These are phyloP conservation scores for Scolopax mira DNA, from an alignment of 2,113 vertebrate genomes.

Conservation along the genomic window DNA sequence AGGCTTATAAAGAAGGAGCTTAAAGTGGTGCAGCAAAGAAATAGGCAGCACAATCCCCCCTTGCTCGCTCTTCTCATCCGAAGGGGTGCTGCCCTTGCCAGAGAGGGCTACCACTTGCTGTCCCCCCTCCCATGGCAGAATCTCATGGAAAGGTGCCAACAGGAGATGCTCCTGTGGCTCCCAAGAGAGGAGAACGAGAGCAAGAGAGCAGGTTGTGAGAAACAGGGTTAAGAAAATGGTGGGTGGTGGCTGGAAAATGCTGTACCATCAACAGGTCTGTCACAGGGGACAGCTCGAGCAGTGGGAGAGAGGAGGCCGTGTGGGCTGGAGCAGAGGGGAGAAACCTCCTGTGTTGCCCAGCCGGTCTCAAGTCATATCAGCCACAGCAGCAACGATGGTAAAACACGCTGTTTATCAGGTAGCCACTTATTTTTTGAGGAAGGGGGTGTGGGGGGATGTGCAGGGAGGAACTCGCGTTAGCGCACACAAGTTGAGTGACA, in stretches of 20 bases:
- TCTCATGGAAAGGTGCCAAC: background rate
- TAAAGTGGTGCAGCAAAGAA: background rate
- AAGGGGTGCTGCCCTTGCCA: background rate
- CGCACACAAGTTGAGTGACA: background rate
- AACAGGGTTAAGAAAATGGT: background rate
- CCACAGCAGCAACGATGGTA: background rate
- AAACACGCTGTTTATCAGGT: background rate
- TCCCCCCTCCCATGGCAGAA: background rate
- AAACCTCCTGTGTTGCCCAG: background rate
- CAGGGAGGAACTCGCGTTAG: background rate
- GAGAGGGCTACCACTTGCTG: background rate
- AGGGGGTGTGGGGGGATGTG: background rate
- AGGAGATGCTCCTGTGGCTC: background rate
- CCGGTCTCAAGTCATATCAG: rapidly evolving
- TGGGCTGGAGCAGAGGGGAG: background rate
- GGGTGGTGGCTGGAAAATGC: background rate
- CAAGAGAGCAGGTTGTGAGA: background rate
- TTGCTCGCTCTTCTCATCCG: background rate
- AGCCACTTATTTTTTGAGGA: background rate
- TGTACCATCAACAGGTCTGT: background rate
- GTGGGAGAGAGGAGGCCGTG: background rate
- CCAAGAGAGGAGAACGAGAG: background rate
- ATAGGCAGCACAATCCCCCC: background rate
- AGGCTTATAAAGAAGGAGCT: background rate
- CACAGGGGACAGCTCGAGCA: background rate